phyloP scores from a whole-genome alignment of 2,797 vertebrate genomes.

The Artibeus lituratus region DNA sequence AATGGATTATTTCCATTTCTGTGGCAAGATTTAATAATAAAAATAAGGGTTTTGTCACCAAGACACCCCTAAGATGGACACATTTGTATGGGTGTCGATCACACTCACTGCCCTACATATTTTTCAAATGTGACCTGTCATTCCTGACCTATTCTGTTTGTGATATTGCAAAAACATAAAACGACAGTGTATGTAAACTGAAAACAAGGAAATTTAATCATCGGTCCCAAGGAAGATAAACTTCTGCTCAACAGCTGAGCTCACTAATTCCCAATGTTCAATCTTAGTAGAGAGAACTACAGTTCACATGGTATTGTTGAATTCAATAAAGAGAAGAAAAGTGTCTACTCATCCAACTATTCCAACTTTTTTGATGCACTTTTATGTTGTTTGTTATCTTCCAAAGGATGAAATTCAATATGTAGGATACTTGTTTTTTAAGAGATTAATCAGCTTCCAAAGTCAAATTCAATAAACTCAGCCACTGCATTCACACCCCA shows the following conservation, averaged over 20 bases:
- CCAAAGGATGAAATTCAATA: conserved; percentile 70
- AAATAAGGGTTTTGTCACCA: background rate
- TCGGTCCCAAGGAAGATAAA: background rate
- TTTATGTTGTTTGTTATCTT: conserved; percentile 64
- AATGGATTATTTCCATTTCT: background rate
- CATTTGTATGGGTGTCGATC: too few relatives aligned
- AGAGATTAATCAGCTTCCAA: conserved; percentile 69
- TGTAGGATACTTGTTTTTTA: conserved; percentile 65
- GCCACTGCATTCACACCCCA: conserved; percentile 39
- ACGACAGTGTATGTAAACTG: background rate
- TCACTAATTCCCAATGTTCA: conserved; percentile 24
- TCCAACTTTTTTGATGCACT: conserved; percentile 4
- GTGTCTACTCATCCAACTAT: background rate
- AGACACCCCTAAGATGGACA: background rate
- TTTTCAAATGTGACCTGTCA: background rate
- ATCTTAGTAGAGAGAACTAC: background rate
- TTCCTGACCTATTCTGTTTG: background rate
- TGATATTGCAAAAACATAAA: background rate
- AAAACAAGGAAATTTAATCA: background rate
- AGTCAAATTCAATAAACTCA: conserved; percentile 73
- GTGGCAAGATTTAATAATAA: background rate
- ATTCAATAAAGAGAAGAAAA: conserved; percentile 4
- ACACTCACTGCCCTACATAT: rapidly evolving
- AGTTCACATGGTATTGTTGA: background rate
- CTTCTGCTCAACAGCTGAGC: background rate